phyloP scores from a whole-genome alignment of 2,888 invertebrate species.

The Liodrosophila aerea region DNA sequence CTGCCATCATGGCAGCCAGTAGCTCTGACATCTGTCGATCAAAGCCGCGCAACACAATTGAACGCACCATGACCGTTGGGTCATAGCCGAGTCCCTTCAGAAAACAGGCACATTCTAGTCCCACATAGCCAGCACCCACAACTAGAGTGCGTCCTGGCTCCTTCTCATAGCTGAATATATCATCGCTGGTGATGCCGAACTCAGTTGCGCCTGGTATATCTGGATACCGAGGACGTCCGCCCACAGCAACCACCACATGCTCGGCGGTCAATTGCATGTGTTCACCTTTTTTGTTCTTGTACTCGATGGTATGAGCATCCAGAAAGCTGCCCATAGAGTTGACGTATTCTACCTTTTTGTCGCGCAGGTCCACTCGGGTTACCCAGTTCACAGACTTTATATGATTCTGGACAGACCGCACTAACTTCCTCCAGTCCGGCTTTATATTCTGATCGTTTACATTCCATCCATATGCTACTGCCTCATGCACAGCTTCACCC shows the following conservation, averaged over 20 bases:
- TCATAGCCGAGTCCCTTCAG: constrained; percentile 93
- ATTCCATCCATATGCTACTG: constrained; percentile 91
- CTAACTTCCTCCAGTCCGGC: constrained; percentile 89
- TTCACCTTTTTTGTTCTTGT: constrained; percentile 85
- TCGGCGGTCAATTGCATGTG: constrained; percentile 87
- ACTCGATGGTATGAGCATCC: constrained; percentile 89
- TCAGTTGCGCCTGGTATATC: constrained; percentile 92
- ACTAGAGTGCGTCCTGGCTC: constrained; percentile 94
- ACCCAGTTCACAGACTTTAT: constrained; percentile 97
- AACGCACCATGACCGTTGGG: constrained; percentile 92
- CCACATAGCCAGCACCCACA: constrained; percentile 95
- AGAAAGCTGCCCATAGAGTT: constrained; percentile 90
- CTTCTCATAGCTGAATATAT: constrained; percentile 91
- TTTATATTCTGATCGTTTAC: constrained; percentile 85
- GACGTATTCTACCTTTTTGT: constrained; percentile 94
- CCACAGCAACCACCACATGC: constrained; percentile 93
- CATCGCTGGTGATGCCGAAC: constrained; percentile 94
- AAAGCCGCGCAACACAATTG: constrained; percentile 92
- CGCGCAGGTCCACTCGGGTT: constrained; percentile 93
- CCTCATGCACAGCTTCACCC: constrained; percentile 93
- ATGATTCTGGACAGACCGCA: constrained; percentile 92
- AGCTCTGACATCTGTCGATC: constrained; percentile 94
- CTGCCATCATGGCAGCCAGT: constrained; percentile 89
- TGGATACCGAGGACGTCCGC: constrained; percentile 93
- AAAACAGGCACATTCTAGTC: constrained; percentile 96